These are phyloP conservation scores for Eurytoma californica DNA, from an alignment of 2,888 invertebrate genomes.

Conservation along the genomic window DNA sequence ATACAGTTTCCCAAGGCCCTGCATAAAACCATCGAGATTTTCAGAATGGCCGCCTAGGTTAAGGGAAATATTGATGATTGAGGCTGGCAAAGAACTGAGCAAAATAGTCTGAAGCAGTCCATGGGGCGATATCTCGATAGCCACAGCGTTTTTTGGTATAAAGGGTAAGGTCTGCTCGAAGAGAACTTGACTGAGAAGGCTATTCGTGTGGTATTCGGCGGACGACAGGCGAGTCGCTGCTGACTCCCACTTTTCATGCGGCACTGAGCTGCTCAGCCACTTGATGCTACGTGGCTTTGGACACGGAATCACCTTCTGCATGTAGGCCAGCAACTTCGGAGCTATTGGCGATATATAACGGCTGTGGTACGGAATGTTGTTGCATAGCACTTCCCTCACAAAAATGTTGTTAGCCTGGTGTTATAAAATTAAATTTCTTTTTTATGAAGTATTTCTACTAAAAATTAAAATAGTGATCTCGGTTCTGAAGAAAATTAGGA, in stretches of 20 bases:
- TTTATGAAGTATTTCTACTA: too few relatives aligned
- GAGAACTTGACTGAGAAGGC: conserved; percentile 81
- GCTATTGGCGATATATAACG: conserved; percentile 86
- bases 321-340: conserved; percentile 80
- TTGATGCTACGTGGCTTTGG: conserved; percentile 83
- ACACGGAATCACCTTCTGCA: conserved; percentile 80
- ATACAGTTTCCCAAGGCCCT: conserved; percentile 84
- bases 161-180: conserved; percentile 89
- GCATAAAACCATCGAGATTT: conserved; percentile 79
- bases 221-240: conserved; percentile 82
- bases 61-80: conserved; percentile 85
- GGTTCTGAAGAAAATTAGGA: too few relatives aligned
- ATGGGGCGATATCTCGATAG: conserved; percentile 94
- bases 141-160: conserved; percentile 88
- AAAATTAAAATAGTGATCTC: not conserved
- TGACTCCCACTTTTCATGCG: conserved; percentile 83
- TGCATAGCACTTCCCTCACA: conserved; percentile 88
- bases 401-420: conserved; percentile 83
- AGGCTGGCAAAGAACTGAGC: conserved; percentile 83
- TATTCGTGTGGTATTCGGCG: conserved; percentile 93
- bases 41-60: conserved; percentile 84
- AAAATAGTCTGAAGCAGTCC: conserved; percentile 92
- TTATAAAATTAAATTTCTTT: too few relatives aligned
- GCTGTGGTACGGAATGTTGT: conserved; percentile 94
- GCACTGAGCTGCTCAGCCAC: conserved; percentile 92